phyloP scores from a whole-genome alignment of 1,140 invertebrate genomes.

The Cryptotermes secundus region DNA sequence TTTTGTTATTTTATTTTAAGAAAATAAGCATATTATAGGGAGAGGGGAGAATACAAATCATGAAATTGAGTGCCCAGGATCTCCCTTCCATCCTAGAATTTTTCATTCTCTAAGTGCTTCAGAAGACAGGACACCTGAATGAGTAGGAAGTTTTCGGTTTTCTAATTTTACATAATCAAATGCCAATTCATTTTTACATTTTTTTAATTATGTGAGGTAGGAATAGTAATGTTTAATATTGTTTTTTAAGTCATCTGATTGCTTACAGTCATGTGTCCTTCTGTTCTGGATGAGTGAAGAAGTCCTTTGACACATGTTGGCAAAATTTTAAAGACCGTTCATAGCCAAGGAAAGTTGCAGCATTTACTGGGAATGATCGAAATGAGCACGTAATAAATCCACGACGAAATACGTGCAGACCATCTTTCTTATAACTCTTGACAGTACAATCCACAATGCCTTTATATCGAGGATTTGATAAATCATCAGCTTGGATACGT shows the following conservation, averaged over 20 bases:
- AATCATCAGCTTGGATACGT: slow-evolving; percentile 66
- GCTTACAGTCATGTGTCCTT: neutral
- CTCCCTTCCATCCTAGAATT: no score
- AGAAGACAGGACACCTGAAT: no score
- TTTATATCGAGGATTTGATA: slow-evolving; percentile 52
- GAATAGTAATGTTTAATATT: no score
- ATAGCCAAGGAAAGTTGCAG: slow-evolving; percentile 67
- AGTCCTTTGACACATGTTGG: neutral
- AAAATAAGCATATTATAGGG: no score
- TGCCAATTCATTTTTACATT: no score
- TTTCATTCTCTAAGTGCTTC: no score
- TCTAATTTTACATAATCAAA: no score
- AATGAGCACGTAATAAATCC: slow-evolving; percentile 59
- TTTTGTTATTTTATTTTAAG: no score
- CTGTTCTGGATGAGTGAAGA: neutral
- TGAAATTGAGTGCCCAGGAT: no score
- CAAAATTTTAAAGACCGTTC: slow-evolving; percentile 44
- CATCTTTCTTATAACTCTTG: slow-evolving; percentile 53
- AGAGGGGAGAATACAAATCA: no score
- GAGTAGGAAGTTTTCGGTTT: no score
- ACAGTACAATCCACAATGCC: slow-evolving; percentile 53
- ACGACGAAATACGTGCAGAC: slow-evolving; percentile 55
- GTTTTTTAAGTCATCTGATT: neutral
- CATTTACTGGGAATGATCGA: slow-evolving; percentile 70
- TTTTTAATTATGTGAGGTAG: no score